A percentile compares a stretch with the other conserved stretches of the same genome.
phyloP scores from a whole-genome alignment of 2,888 invertebrate genomes.

The Pristionchus maxplancki region DNA sequence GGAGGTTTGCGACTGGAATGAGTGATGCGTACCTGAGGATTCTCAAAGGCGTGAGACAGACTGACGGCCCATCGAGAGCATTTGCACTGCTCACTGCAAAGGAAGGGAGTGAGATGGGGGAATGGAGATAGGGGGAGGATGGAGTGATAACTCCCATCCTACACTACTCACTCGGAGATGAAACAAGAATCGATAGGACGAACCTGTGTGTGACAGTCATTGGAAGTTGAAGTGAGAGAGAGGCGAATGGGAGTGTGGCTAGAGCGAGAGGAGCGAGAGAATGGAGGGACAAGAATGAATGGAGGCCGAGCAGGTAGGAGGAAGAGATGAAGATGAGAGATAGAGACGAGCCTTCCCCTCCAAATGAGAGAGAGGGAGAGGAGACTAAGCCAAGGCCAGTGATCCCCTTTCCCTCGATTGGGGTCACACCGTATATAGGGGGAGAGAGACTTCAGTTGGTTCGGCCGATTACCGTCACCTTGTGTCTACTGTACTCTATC shows the following conservation, averaged over 20 bases:
- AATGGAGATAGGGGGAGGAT: constrained; percentile 13
- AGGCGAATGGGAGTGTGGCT: constrained; percentile 9
- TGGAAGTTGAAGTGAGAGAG: constrained; percentile 14
- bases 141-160: background rate
- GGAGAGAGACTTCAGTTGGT: background rate
- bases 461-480: background rate
- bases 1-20: background rate
- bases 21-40: constrained; percentile 67
- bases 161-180: background rate
- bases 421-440: constrained; percentile 21
- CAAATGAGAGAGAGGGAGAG: background rate
- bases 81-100: constrained; percentile 57
- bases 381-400: constrained; percentile 42
- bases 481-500: background rate
- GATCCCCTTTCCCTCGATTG: background rate
- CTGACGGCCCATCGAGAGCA: constrained; percentile 76
- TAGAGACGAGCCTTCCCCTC: constrained; percentile 6
- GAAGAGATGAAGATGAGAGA: constrained; percentile 36
- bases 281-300: constrained; percentile 35
- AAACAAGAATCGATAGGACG: constrained; percentile 30
- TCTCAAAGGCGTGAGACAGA: constrained; percentile 68
- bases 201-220: constrained; percentile 51
- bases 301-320: constrained; percentile 19
- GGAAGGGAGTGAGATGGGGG: background rate
- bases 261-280: constrained; percentile 12